These are phyloP conservation scores for Danio jaintianensis DNA, from an alignment of 2,797 vertebrate species.

Conservation along the genomic window DNA sequence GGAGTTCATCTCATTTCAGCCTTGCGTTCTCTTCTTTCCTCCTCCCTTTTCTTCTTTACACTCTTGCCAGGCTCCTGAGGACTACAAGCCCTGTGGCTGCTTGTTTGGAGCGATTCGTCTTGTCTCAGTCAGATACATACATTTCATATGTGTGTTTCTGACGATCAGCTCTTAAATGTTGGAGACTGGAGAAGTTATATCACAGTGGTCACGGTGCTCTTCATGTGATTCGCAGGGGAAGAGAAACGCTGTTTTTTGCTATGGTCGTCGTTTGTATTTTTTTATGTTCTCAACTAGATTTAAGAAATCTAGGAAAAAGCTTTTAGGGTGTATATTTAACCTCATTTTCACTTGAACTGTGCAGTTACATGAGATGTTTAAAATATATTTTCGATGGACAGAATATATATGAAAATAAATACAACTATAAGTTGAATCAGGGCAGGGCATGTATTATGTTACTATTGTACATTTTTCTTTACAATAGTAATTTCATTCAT, in stretches of 20 bases:
- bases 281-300: neutral
- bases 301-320: neutral
- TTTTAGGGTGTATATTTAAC: neutral
- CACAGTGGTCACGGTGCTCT: neutral
- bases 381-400: too few species aligned
- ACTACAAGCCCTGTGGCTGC: slow-evolving; percentile 4
- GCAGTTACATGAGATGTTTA: too few species aligned
- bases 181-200: neutral
- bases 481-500: too few species aligned
- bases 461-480: too few species aligned
- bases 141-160: slow-evolving; percentile 34
- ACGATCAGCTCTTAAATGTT: slow-evolving; percentile 62
- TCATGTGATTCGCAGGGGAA: slow-evolving; percentile 25
- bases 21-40: slow-evolving; percentile 63
- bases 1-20: slow-evolving; percentile 76
- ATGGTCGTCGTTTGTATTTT: neutral
- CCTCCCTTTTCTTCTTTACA: slow-evolving; percentile 61
- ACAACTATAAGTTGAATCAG: too few species aligned
- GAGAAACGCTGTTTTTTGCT: neutral
- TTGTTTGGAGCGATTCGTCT: slow-evolving; percentile 62
- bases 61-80: slow-evolving; percentile 63
- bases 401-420: too few species aligned
- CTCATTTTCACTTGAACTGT: neutral
- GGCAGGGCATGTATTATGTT: too few species aligned
- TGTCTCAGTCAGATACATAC: slow-evolving; percentile 63